Base-by-base conservation (phyloP, 1,140 invertebrate species). In the Drosophila virilis region DNA sequence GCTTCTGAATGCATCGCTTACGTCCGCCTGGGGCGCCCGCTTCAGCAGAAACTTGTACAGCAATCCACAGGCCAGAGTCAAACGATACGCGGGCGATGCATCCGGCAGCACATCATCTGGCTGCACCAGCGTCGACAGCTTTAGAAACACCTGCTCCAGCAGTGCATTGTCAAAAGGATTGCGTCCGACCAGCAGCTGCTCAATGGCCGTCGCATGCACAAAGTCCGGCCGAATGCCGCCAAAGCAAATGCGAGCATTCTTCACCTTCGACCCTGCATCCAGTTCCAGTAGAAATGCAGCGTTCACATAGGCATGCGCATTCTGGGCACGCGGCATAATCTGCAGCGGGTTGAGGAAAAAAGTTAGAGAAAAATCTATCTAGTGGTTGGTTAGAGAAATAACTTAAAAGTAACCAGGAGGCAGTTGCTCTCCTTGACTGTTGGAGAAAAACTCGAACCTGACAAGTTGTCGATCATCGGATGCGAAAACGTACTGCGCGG, bases 271-370 rank as follows among this genome's bases (percentile, higher is more conserved):
- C 0, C 58, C 54, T 0, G 48, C n/a, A 9, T 78, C 76, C 38
- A 92, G 38, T 55, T 91, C 80, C 33, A 96, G 94, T 4, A 28
- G 94, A 84, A 98, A 97, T 6, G 95, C 97, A 9, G 96, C 96
- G 90, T 97, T 97, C 0, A 98, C 95, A 78, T 96, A 95, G 0
- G 97, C 97, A 85, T 97, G 96, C 0, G 97, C 94, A 91, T 97
- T 98, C 93, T 97, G 96, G 6, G 95, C 95, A 61, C 96, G 93
- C 0, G 95, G 95, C 94, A 96, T 97, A 33, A 92, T 91, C 85
- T 91, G 68, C 13, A 48, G 8, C 4, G 15, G 9, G 8, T n/a
- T n/a, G 7, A 50, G 35, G 17, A 13, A 5, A 0, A 6, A 8
- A 92, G 6, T 0, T 0, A 8, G 3, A n/a, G n/a, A 38, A 13